These are phyloP conservation scores for Plebejus melissa DNA, from an alignment of 2,888 invertebrate genomes.

Conservation along the genomic window DNA sequence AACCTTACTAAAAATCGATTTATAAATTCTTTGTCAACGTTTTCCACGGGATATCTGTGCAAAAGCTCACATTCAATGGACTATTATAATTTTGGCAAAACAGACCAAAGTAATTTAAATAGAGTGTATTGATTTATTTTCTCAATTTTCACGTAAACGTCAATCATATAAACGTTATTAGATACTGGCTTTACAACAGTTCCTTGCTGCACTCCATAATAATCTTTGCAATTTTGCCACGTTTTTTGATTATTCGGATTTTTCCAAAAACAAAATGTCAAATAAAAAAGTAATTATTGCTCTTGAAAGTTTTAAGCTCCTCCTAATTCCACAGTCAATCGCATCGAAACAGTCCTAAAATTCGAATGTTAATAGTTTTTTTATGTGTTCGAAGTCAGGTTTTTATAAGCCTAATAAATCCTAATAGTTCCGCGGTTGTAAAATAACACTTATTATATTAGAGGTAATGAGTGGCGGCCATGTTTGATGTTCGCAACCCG, in stretches of 20 bases:
- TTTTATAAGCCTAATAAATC: slow-evolving; percentile 23
- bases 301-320: neutral
- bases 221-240: neutral
- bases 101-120: no score
- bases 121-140: neutral
- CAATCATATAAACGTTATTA: no score
- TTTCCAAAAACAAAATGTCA: neutral
- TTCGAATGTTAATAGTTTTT: slow-evolving; percentile 15
- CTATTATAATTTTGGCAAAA: no score
- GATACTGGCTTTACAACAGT: neutral
- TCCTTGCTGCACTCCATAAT: neutral
- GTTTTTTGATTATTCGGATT: neutral
- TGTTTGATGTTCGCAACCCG: slow-evolving; percentile 30
- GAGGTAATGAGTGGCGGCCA: slow-evolving; percentile 29
- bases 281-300: neutral
- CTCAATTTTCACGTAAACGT: neutral
- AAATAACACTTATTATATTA: slow-evolving; percentile 28
- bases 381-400: slow-evolving; percentile 12
- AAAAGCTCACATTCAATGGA: no score
- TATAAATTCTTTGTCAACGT: neutral
- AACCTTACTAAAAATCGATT: neutral
- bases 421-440: slow-evolving; percentile 27
- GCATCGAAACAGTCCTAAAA: slow-evolving; percentile 2
- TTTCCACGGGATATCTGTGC: no score
- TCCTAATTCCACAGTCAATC: neutral